phyloP scores from a whole-genome alignment of 2,888 invertebrate species.

The Herminia tarsipennalis region DNA sequence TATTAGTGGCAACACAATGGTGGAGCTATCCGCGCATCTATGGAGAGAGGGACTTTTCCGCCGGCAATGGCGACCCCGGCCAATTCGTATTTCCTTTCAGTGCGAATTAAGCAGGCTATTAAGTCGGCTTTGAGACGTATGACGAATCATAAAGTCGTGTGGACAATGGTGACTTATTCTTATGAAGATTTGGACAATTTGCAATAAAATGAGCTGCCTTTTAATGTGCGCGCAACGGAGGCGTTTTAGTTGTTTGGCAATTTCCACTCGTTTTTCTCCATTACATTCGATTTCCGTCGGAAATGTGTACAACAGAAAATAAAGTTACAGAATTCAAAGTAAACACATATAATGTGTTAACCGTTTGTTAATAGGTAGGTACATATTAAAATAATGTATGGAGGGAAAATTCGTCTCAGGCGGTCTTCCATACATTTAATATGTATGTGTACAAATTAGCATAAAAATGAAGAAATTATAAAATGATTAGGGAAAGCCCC shows the following conservation, averaged over 20 bases:
- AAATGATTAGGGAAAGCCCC: no score
- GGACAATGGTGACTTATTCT: slow-evolving; percentile 67
- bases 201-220: slow-evolving; percentile 54
- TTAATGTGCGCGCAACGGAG: slow-evolving; percentile 37
- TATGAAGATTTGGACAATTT: slow-evolving; percentile 63
- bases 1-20: slow-evolving; percentile 82
- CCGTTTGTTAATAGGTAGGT: neutral
- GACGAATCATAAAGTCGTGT: slow-evolving; percentile 76
- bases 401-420: no score
- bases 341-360: neutral
- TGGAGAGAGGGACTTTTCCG: slow-evolving; percentile 74
- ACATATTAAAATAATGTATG: no score
- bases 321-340: neutral
- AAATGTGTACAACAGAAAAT: slow-evolving; percentile 17
- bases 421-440: no score
- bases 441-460: no score
- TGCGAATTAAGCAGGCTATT: slow-evolving; percentile 83
- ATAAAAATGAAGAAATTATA: no score
- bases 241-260: slow-evolving; percentile 37
- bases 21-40: slow-evolving; percentile 63
- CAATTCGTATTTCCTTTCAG: slow-evolving; percentile 81
- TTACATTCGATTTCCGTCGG: slow-evolving; percentile 42
- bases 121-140: slow-evolving; percentile 78
- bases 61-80: slow-evolving; percentile 65
- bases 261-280: slow-evolving; percentile 39